phyloP scores from a whole-genome alignment of 2,113 vertebrate genomes.

The Daboia siamensis region DNA sequence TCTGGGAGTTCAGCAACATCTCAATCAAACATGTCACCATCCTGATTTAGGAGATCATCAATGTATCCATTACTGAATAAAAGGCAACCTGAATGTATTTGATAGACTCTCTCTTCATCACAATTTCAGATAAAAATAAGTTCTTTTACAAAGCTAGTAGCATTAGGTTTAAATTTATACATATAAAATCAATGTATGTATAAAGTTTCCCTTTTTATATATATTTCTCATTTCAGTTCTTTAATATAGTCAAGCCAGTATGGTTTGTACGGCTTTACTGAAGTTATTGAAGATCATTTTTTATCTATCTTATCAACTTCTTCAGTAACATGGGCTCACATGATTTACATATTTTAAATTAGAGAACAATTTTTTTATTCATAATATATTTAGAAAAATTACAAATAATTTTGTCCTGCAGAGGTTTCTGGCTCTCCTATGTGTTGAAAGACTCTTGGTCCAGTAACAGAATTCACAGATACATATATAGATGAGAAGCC shows the following conservation, averaged over 20 bases:
- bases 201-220: neutral
- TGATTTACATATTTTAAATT: neutral
- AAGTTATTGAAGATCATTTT: neutral
- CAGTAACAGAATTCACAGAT: neutral
- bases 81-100: neutral
- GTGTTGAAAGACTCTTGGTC: neutral
- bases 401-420: neutral
- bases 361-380: neutral
- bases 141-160: neutral
- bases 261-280: neutral
- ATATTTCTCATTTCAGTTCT: neutral
- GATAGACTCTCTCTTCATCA: neutral
- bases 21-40: neutral
- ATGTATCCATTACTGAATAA: neutral
- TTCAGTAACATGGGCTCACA: neutral
- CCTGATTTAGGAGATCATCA: neutral
- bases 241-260: neutral
- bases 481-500: neutral
- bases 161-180: neutral
- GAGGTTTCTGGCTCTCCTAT: neutral
- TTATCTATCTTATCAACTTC: neutral
- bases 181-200: neutral
- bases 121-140: neutral
- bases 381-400: neutral
- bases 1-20: neutral